Base-by-base conservation (phyloP, 2,797 vertebrate species). In the Sylvia borin region DNA sequence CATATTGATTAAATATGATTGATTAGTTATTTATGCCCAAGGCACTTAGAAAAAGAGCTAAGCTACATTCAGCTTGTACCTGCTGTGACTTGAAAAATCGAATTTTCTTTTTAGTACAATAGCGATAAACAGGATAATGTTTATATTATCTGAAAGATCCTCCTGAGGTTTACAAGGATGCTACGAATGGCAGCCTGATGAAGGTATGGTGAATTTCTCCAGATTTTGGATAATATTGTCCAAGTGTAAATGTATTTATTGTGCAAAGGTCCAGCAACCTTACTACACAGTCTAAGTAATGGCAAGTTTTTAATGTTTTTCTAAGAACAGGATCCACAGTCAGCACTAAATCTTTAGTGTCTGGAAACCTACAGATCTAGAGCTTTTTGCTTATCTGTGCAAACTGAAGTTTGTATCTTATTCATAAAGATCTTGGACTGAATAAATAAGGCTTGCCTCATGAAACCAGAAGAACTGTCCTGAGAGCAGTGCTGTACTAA, bases 1-100 rank as follows among this genome's bases (percentile, higher is more conserved):
- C 84, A 75, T 95, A 97, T 97, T 96, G 96, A 96, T 97, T 95
- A 96, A 95, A 95, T 96, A 92, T 96, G 93, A 97, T 96, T 84
- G 93, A 97, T 96, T 97, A 86, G 70, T 91, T 89, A 85, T 95
- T 83, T 95, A 85, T 94, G 76, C 50, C 72, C 78, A 92, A 90
- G 77, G 75, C 91, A 83, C 54, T 93, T 96, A 88, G 89, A 93
- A 94, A 92, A 96, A 95, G 68, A 94, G 50, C 93, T 96, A 95
- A 96, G 55, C 81, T 89, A 60, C 78, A 71, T 85, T 94, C 86
- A 89, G 75, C 73, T 94, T 95, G 71, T 65, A 92, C 91, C 78
- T 97, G 78, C 89, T 92, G 66, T 83, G 75, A 92, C 84, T 94
- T 94, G 71, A 96, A 96, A 96, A 94, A 91, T 95, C 71, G 34